These are phyloP conservation scores for Kryptopterus vitreolus DNA, from an alignment of 2,797 vertebrate genomes.

Conservation along the genomic window DNA sequence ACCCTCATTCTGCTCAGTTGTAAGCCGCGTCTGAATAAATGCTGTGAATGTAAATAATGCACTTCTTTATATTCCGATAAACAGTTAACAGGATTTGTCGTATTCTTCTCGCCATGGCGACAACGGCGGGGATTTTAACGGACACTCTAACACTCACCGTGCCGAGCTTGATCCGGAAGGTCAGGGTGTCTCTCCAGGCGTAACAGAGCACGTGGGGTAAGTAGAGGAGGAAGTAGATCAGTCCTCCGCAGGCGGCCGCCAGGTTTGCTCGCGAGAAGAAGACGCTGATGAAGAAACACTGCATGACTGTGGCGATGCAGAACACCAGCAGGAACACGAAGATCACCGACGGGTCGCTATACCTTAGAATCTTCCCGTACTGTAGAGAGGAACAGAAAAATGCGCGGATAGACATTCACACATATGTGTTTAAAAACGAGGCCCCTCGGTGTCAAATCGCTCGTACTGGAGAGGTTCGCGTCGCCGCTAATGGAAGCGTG, in stretches of 20 bases:
- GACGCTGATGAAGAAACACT: constrained; percentile 97
- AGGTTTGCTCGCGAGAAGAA: constrained; percentile 96
- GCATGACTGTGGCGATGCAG: constrained; percentile 84
- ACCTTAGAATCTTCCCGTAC: constrained; percentile 91
- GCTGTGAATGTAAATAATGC: too few species aligned
- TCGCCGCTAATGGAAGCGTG: not conserved
- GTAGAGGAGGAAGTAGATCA: constrained; percentile 95
- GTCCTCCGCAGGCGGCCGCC: constrained; percentile 93
- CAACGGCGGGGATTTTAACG: not conserved
- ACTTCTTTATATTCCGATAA: too few species aligned
- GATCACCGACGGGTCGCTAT: constrained; percentile 92
- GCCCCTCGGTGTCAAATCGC: too few species aligned
- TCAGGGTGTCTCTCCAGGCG: constrained; percentile 90
- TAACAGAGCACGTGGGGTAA: constrained; percentile 89
- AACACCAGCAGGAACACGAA: constrained; percentile 93
- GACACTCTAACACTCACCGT: constrained; percentile 75
- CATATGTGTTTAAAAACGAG: not conserved
- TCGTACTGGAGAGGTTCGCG: not conserved
- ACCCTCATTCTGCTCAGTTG: too few species aligned
- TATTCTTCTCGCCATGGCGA: not conserved
- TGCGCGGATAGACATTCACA: not conserved
- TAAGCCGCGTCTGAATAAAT: too few species aligned
- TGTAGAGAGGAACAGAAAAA: constrained; percentile 60
- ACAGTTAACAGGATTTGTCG: not conserved
- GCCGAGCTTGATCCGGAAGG: constrained; percentile 82